Evolutionary conservation across 2,113 vertebrate genomes (phyloP).

Genomic region (Pedionomus torquatus): DNA sequence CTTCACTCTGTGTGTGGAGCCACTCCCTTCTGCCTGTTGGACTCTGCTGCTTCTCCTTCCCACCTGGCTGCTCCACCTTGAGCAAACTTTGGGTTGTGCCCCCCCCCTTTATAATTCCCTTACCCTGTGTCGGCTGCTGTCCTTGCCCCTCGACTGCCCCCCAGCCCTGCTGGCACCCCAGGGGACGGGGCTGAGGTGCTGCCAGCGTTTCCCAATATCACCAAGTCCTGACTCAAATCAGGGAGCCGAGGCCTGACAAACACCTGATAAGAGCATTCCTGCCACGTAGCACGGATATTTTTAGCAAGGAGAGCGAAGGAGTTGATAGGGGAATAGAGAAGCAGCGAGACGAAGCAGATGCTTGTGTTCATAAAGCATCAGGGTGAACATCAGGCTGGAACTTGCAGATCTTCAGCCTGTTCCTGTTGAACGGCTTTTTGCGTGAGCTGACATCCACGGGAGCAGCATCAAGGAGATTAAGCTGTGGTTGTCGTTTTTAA

Average conservation of each 20-base stretch:
- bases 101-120: background rate
- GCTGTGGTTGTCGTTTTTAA: background rate
- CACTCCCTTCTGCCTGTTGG: fast-evolving
- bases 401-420: fast-evolving
- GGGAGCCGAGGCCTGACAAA: background rate
- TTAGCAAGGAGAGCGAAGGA: background rate
- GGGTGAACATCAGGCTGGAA: background rate
- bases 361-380: background rate
- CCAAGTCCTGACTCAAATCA: background rate
- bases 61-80: background rate
- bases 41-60: background rate
- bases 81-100: background rate
- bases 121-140: background rate
- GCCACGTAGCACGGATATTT: background rate
- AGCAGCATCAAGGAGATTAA: background rate
- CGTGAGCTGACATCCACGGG: fast-evolving
- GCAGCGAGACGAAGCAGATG: background rate
- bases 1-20: background rate
- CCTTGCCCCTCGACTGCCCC: background rate
- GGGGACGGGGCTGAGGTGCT: background rate
- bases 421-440: background rate
- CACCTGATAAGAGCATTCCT: slow-evolving; percentile 6
- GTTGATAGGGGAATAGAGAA: background rate
- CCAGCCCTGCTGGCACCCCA: background rate
- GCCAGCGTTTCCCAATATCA: background rate